These are phyloP conservation scores for Cygnus buccinator DNA, from an alignment of 2,113 vertebrate species.

Conservation along the genomic window DNA sequence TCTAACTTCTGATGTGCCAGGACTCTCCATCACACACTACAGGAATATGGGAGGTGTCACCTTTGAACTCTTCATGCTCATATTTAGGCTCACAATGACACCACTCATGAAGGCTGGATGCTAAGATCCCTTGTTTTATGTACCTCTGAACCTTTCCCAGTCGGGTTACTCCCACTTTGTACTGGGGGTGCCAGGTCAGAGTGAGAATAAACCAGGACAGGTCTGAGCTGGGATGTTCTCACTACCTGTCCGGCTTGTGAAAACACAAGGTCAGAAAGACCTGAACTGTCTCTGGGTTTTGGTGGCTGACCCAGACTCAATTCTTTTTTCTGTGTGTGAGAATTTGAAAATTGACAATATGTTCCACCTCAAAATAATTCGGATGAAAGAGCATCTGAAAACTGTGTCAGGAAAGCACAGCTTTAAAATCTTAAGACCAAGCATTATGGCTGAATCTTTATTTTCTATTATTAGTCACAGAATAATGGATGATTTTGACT, in stretches of 20 bases:
- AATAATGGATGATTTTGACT: not conserved
- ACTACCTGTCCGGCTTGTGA: not conserved
- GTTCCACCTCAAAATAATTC: not conserved
- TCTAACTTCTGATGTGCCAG: slow-evolving; percentile 16
- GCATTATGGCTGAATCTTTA: not conserved
- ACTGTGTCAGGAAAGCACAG: not conserved
- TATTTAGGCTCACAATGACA: not conserved
- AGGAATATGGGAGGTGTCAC: not conserved
- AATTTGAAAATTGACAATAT: not conserved
- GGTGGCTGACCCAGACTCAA: not conserved
- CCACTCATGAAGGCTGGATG: not conserved
- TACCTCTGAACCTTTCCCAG: not conserved
- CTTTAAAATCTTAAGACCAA: not conserved
- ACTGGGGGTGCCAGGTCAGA: not conserved
- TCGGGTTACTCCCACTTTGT: not conserved
- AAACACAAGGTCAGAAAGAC: not conserved
- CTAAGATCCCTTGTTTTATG: not conserved
- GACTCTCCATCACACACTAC: not conserved
- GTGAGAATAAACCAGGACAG: not conserved
- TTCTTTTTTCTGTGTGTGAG: not conserved
- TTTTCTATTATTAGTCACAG: not conserved
- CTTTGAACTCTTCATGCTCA: not conserved
- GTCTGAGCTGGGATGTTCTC: not conserved
- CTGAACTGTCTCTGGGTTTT: not conserved
- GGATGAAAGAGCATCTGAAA: not conserved